These are phyloP conservation scores for Melanotaenia boesemani DNA, from an alignment of 2,797 vertebrate genomes.

Conservation along the genomic window DNA sequence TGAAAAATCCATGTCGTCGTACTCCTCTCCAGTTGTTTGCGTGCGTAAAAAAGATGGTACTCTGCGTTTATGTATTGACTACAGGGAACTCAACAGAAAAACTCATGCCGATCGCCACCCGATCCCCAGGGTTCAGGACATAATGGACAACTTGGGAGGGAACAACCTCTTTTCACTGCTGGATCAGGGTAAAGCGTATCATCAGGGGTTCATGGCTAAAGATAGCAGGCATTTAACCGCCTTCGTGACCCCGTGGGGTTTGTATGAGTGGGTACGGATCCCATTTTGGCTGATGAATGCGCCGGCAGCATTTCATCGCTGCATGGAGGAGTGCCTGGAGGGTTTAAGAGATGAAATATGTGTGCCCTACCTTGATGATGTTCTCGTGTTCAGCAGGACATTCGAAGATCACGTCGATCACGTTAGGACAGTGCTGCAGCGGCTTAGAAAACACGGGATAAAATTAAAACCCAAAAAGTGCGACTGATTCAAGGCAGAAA, in stretches of 20 bases:
- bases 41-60: constrained; percentile 4
- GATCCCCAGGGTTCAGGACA: constrained; percentile 2
- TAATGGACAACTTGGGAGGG: neutral
- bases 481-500: neutral
- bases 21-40: constrained; percentile 2
- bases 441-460: constrained; percentile 11
- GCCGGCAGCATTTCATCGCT: neutral
- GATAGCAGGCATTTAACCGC: neutral
- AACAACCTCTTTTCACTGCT: neutral
- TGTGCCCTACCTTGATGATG: constrained; percentile 7
- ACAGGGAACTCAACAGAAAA: constrained; percentile 2
- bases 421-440: no score
- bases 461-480: constrained; percentile 15
- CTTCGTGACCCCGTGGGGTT: constrained; percentile 1
- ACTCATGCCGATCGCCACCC: neutral
- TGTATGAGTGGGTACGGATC: neutral
- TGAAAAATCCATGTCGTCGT: constrained; percentile 16
- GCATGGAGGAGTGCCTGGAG: constrained; percentile 5
- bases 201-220: constrained; percentile 4
- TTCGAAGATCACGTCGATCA: no score
- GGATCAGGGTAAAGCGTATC: neutral
- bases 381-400: neutral
- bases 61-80: constrained; percentile 6
- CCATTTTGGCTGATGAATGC: neutral
- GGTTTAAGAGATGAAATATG: neutral